Evolutionary conservation across 2,113 vertebrate genomes (phyloP).

Genomic region (Terrapene triunguis): DNA sequence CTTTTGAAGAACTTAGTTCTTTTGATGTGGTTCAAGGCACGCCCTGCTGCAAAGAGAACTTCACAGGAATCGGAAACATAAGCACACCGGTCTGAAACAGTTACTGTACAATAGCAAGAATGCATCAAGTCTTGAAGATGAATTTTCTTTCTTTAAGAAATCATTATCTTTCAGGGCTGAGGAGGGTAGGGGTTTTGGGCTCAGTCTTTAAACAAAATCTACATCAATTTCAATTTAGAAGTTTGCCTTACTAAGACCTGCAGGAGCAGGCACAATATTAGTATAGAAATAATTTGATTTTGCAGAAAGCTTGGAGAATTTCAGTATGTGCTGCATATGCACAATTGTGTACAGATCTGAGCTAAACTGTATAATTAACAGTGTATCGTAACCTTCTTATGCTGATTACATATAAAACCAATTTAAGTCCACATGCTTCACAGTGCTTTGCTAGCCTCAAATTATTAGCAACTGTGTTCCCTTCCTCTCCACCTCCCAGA

Average conservation of each 20-base stretch:
- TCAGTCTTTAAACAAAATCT: slow-evolving; percentile 13
- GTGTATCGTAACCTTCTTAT: not conserved
- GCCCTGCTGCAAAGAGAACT: slow-evolving; percentile 89
- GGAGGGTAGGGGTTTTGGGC: slow-evolving; percentile 33
- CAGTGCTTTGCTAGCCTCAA: not conserved
- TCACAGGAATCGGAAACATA: slow-evolving; percentile 91
- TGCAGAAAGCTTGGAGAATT: not conserved
- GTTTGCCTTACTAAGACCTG: not conserved
- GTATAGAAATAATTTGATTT: slow-evolving; percentile 14
- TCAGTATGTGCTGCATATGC: slow-evolving; percentile 20
- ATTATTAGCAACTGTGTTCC: not conserved
- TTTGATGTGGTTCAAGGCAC: slow-evolving; percentile 94
- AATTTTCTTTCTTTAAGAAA: slow-evolving; percentile 45
- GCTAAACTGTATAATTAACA: not conserved
- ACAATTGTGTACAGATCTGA: not conserved
- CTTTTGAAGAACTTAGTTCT: slow-evolving; percentile 91
- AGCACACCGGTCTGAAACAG: slow-evolving; percentile 77
- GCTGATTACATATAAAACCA: not conserved
- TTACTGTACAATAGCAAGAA: slow-evolving; percentile 78
- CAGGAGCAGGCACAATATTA: not conserved
- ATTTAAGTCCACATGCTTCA: not conserved
- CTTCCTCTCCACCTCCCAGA: not conserved
- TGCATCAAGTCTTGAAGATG: slow-evolving; percentile 53
- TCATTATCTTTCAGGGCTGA: slow-evolving; percentile 33
- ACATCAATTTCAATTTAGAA: rapidly evolving